Evolutionary conservation across 2,113 vertebrate species (phyloP).

Genomic region (Galeopterus variegatus): DNA sequence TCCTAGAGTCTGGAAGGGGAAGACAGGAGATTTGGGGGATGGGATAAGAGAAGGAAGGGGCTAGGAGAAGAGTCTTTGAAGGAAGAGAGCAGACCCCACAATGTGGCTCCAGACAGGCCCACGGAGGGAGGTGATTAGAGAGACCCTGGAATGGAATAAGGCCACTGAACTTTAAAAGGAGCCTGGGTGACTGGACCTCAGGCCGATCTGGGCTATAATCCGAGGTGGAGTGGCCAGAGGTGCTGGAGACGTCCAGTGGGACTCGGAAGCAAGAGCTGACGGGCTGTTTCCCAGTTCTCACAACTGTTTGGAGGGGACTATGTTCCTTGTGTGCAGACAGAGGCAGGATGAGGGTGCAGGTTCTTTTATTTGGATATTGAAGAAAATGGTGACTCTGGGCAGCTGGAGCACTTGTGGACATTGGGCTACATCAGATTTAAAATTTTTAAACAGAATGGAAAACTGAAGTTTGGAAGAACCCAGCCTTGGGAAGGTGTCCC

Average conservation of each 20-base stretch:
- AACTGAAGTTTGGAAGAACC: not conserved
- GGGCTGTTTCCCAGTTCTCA: not conserved
- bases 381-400: not conserved
- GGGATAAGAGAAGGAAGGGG: not conserved
- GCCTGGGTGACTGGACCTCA: rapidly evolving
- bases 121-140: not conserved
- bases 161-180: not conserved
- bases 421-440: not conserved
- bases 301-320: not conserved
- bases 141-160: too few relatives aligned
- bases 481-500: not conserved
- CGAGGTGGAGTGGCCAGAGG: not conserved
- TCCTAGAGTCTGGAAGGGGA: not conserved
- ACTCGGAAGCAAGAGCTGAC: not conserved
- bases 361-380: too few relatives aligned
- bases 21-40: not conserved
- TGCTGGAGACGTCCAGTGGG: not conserved
- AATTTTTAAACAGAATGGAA: too few relatives aligned
- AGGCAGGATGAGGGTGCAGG: not conserved
- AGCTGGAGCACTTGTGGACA: not conserved
- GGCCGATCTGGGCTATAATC: not conserved
- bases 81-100: not conserved
- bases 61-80: not conserved
- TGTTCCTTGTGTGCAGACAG: not conserved
- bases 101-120: rapidly evolving